A percentile compares a stretch with the other conserved stretches of the same genome.
Conservation (phyloP, 37 sponge, comb jelly and placozoan species). For the Petrosia ficiformis region DNA sequence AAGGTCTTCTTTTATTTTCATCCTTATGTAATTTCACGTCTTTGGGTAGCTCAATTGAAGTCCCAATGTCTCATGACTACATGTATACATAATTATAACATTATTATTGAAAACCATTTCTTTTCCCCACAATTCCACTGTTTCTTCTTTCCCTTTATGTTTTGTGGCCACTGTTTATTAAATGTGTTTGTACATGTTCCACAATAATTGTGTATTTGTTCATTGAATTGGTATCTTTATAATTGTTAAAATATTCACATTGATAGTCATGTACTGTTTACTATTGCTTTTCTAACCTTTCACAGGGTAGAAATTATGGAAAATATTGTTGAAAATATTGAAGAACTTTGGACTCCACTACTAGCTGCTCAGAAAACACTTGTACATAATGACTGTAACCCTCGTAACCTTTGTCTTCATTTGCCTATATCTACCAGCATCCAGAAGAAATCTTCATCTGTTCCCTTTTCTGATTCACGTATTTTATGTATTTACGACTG, state of each 20-base stretch:
- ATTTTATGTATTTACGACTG: constrained; percentile 75
- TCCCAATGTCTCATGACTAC: too few species aligned
- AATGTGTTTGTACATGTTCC: too few species aligned
- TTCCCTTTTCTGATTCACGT: constrained; percentile 36
- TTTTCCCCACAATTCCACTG: too few species aligned
- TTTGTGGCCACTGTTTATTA: too few species aligned
- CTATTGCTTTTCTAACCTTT: neutral
- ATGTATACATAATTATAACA: too few species aligned
- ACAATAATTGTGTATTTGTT: too few species aligned
- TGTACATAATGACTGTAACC: constrained; percentile 79
- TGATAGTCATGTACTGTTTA: too few species aligned
- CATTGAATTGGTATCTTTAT: neutral
- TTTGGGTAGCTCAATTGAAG: too few species aligned
- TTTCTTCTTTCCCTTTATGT: too few species aligned
- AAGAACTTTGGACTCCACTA: constrained; percentile 16
- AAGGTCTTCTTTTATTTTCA: too few species aligned
- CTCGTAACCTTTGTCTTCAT: constrained; percentile 64
- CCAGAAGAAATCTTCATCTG: neutral
- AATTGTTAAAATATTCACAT: neutral
- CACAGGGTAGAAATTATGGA: constrained; percentile 21
- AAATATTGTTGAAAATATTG: constrained; percentile 37
- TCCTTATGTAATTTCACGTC: too few species aligned
- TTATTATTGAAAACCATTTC: too few species aligned
- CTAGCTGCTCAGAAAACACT: constrained; percentile 49
- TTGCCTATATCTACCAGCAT: neutral